Conservation (phyloP, 2,113 vertebrate species). For the Emydura subglobosa region DNA sequence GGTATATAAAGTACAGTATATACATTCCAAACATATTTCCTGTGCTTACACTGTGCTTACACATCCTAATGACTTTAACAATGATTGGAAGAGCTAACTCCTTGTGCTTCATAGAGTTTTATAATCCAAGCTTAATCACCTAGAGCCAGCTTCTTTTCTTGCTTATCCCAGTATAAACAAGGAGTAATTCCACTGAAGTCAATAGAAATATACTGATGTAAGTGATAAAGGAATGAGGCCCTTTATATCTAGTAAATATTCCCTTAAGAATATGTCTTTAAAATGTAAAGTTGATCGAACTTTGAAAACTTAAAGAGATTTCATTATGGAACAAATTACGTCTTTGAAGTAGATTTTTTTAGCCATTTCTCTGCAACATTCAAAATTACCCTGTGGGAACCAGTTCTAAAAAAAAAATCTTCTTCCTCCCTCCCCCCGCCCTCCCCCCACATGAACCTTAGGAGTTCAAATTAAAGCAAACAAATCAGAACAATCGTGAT, state of each 20-base stretch:
- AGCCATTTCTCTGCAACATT: constrained; percentile 41
- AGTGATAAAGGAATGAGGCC: not conserved
- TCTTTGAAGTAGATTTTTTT: constrained; percentile 24
- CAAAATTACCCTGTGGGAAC: constrained; percentile 47
- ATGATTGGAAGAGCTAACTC: not conserved
- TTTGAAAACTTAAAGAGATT: constrained; percentile 49
- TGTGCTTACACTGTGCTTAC: not conserved
- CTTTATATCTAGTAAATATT: constrained; percentile 38
- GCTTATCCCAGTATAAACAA: not conserved
- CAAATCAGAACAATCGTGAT: constrained; percentile 69
- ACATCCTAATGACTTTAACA: not conserved
- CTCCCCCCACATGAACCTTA: constrained; percentile 28
- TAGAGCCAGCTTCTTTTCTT: not conserved
- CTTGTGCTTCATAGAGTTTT: not conserved
- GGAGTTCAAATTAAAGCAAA: constrained; percentile 71
- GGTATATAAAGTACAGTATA: not conserved
- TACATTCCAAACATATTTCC: not conserved
- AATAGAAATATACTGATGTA: constrained; percentile 22
- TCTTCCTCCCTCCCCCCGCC: not conserved
- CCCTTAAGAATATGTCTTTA: constrained; percentile 38
- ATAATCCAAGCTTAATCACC: not conserved
- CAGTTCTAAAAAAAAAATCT: constrained; percentile 48
- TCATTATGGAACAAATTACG: constrained; percentile 32
- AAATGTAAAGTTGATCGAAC: constrained; percentile 29
- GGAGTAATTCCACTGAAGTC: not conserved